phyloP scores from a whole-genome alignment of 2,888 invertebrate species.

The Sisyra terminalis region DNA sequence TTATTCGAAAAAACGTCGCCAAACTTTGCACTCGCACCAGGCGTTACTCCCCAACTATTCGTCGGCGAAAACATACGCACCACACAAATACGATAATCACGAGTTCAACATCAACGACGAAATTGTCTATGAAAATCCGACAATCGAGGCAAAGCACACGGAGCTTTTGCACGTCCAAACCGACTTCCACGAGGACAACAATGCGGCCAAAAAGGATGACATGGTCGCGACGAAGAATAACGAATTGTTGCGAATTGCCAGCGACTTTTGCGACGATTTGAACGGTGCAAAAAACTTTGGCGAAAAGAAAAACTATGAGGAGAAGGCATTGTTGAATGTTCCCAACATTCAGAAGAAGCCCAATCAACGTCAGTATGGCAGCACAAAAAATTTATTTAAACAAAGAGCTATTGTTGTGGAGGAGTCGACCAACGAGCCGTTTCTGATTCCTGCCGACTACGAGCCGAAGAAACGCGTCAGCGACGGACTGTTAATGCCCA shows the following conservation, averaged over 20 bases:
- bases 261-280: slow-evolving; percentile 16
- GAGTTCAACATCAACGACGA: slow-evolving; percentile 18
- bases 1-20: slow-evolving; percentile 25
- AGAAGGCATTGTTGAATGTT: slow-evolving; percentile 17
- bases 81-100: slow-evolving; percentile 10
- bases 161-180: slow-evolving; percentile 5
- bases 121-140: slow-evolving; percentile 5
- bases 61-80: slow-evolving; percentile 27
- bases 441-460: slow-evolving; percentile 23
- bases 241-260: slow-evolving; percentile 11
- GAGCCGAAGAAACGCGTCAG: neutral
- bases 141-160: slow-evolving; percentile 1
- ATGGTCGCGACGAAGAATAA: neutral
- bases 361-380: slow-evolving; percentile 26
- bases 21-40: slow-evolving; percentile 42
- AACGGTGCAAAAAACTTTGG: slow-evolving; percentile 13
- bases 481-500: slow-evolving; percentile 8
- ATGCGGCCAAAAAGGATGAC: neutral
- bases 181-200: neutral
- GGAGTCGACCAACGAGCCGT: slow-evolving; percentile 22
- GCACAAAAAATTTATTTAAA: slow-evolving; percentile 39
- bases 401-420: slow-evolving; percentile 29
- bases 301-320: slow-evolving; percentile 4
- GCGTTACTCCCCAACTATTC: slow-evolving; percentile 39
- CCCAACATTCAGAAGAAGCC: slow-evolving; percentile 22